Evolutionary conservation across 35 echinoderm and acorn worm species (phyloP), one percentile per base, ranked within the genome.

Genomic region (Patiria miniata): DNA sequence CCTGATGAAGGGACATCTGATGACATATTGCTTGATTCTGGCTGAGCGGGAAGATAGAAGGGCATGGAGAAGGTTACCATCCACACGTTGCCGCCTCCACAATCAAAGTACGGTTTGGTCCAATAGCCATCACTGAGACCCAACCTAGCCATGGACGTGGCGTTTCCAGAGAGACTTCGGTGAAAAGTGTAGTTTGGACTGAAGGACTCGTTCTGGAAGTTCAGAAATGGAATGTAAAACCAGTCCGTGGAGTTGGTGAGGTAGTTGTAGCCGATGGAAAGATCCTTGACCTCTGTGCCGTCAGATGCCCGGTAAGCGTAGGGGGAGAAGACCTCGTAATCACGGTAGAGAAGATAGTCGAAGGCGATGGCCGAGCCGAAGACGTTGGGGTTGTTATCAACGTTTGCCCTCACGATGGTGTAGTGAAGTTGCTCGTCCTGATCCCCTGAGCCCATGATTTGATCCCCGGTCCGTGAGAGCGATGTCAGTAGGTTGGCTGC

Each of bases 31-130:
- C 14, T 7, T 73, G 65, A 73, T 22, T 73, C 65, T 36, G 14
- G 65, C 29, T 2, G 29, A 51, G 32, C 86, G 53, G 36, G n/a
- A 7, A 51, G 36, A 44, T 93, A 97, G 84, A 97, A 97, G 12
- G 95, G 95, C 84, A 97, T 88, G 6, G 91, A 93, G 54, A 97
- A 97, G 1, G 95, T 97, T 0, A 97, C 91, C 95, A 97, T 97
- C 95, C 95, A 97, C 0, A 97, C 95, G 51, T 97, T 91, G 14
- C 95, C 95, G 1, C 95, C 95, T 26, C 95, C 95, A 39, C 95
- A 97, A 50, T 97, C 95, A 73, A 93, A 97, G 68, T 97, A 97
- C 6, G 95, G 95, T 39, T 97, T 90, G 8, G 87, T 93, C 95
- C 95, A 97, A 53, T 97, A 97, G 5, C 95, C 95, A 58, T 97